Conservation (phyloP, 2,888 invertebrate species). For the Scaptomyza flava region DNA sequence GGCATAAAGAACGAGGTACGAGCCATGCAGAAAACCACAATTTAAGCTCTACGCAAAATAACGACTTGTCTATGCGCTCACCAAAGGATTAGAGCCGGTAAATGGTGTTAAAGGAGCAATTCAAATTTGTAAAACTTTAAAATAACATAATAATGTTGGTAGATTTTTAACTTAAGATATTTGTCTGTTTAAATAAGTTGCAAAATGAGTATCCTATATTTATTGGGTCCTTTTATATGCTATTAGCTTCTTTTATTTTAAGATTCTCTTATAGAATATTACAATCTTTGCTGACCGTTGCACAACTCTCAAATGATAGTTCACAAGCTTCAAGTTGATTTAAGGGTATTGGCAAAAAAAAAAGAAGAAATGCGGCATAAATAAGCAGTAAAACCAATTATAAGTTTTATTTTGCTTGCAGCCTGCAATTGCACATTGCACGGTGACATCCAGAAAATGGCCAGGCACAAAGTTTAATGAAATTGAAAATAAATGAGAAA, state of each 20-base stretch:
- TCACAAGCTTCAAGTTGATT: background rate
- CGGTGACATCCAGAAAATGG: conserved; percentile 72
- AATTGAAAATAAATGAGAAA: conserved; percentile 80
- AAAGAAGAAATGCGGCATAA: conserved; percentile 72
- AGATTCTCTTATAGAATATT: too few relatives aligned
- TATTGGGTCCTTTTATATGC: too few relatives aligned
- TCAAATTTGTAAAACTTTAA: too few relatives aligned
- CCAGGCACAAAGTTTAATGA: conserved; percentile 71
- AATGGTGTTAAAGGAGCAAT: background rate
- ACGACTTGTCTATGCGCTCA: conserved; percentile 58
- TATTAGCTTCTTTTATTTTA: too few relatives aligned
- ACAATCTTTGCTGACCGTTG: too few relatives aligned
- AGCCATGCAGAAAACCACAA: conserved; percentile 9
- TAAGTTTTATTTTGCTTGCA: conserved; percentile 71
- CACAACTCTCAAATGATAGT: background rate
- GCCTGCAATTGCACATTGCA: conserved; percentile 66
- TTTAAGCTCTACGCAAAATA: conserved; percentile 14
- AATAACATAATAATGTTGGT: background rate
- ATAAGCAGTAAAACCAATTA: conserved; percentile 78
- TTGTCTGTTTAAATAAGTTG: too few relatives aligned
- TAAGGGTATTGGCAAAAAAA: conserved; percentile 61
- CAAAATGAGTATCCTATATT: too few relatives aligned
- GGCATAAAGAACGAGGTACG: conserved; percentile 3
- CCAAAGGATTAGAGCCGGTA: conserved; percentile 3
- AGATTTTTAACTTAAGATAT: too few relatives aligned